These are phyloP conservation scores for Mungos mungo DNA, from an alignment of 2,113 vertebrate genomes.

Conservation along the genomic window DNA sequence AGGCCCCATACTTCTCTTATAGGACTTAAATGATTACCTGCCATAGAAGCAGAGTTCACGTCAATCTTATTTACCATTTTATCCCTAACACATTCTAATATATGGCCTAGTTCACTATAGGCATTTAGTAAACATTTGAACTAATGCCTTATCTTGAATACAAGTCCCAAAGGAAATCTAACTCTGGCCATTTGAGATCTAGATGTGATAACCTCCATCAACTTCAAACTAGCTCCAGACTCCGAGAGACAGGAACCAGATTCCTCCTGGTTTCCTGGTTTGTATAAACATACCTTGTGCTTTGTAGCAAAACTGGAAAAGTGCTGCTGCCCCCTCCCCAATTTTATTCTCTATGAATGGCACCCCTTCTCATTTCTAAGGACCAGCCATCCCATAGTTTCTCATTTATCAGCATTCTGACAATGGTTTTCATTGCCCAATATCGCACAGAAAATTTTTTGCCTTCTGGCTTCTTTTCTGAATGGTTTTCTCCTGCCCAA, in stretches of 20 bases:
- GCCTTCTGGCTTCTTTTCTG: constrained; percentile 16
- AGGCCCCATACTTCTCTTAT: background rate
- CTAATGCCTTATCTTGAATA: constrained; percentile 40
- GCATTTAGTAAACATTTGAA: background rate
- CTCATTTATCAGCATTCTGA: background rate
- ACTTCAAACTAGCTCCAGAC: background rate
- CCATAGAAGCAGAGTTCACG: background rate
- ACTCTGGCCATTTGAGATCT: background rate
- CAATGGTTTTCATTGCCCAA: background rate
- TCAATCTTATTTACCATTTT: constrained; percentile 27
- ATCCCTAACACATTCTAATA: background rate
- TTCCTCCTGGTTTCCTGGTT: background rate
- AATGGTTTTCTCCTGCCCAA: constrained; percentile 31
- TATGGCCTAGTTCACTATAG: background rate
- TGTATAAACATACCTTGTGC: background rate
- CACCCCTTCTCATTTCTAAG: background rate
- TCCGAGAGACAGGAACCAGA: background rate
- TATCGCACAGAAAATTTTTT: background rate
- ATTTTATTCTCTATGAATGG: background rate
- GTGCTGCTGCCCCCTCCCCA: background rate
- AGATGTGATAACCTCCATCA: background rate
- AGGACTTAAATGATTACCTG: constrained; percentile 4
- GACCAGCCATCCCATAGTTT: background rate
- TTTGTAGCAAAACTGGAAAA: background rate
- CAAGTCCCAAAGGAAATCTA: constrained; percentile 35